Percentiles rank a stretch among this genome's conserved stretches.
Evolutionary conservation across 2,113 vertebrate genomes (phyloP).

Genomic region (Rhabdornis inornatus): DNA sequence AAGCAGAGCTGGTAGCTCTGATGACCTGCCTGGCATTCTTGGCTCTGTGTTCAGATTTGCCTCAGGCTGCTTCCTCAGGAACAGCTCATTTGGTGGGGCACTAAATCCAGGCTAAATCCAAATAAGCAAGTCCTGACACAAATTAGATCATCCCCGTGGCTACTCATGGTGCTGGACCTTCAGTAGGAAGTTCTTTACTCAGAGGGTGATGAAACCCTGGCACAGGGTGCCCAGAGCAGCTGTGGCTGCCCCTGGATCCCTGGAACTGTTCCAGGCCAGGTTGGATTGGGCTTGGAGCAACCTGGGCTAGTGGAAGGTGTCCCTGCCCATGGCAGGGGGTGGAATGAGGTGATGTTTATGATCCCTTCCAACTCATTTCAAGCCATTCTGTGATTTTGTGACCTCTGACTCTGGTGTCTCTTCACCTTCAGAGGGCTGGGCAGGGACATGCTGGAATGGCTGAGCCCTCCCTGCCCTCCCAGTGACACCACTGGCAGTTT

Average conservation of each 20-base stretch:
- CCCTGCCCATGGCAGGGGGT: background rate
- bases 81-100: background rate
- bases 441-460: background rate
- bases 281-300: accelerated
- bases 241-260: background rate
- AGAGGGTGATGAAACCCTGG: accelerated
- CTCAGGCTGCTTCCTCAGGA: background rate
- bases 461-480: background rate
- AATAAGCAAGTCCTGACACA: background rate
- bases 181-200: background rate
- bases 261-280: background rate
- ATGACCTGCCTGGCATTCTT: background rate
- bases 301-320: background rate
- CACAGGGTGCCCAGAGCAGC: background rate
- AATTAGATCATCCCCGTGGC: accelerated
- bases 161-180: background rate
- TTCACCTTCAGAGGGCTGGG: background rate
- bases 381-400: accelerated
- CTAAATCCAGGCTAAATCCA: background rate
- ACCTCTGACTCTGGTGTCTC: background rate
- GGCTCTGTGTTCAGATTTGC: background rate
- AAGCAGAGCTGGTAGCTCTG: background rate
- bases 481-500: background rate
- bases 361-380: background rate
- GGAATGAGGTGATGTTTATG: background rate